Evolutionary conservation across 2,113 vertebrate genomes (phyloP).

Genomic region (Psittacara wagleri): DNA sequence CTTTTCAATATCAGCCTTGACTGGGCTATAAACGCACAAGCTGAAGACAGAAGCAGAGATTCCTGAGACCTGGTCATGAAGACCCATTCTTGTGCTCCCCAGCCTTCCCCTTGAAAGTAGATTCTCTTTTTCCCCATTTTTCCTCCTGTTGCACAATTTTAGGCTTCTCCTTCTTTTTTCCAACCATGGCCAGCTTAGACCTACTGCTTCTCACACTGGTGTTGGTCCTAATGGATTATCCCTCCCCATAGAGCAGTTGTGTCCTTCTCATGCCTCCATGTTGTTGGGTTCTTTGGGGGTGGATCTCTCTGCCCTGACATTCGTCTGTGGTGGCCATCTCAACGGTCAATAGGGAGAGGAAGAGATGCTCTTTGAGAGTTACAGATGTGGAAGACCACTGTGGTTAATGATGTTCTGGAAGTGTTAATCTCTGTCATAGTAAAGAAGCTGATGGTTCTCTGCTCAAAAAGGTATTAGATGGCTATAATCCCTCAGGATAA

Average conservation of each 20-base stretch:
- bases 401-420: background rate
- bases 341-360: background rate
- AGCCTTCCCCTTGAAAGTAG: background rate
- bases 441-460: background rate
- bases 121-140: background rate
- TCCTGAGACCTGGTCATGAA: accelerated
- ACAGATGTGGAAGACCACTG: background rate
- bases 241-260: background rate
- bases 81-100: background rate
- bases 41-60: background rate
- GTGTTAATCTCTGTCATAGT: background rate
- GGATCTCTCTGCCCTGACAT: background rate
- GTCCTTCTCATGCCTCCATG: background rate
- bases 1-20: background rate
- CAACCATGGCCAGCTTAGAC: background rate
- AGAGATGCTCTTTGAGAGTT: background rate
- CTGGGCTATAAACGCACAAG: background rate
- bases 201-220: background rate
- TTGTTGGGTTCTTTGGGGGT: background rate
- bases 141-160: background rate
- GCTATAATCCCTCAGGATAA: background rate
- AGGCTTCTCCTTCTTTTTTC: background rate
- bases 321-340: background rate
- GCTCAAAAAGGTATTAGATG: background rate
- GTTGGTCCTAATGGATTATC: background rate